phyloP scores from a whole-genome alignment of 2,888 invertebrate genomes.

The Drosophila anceps region DNA sequence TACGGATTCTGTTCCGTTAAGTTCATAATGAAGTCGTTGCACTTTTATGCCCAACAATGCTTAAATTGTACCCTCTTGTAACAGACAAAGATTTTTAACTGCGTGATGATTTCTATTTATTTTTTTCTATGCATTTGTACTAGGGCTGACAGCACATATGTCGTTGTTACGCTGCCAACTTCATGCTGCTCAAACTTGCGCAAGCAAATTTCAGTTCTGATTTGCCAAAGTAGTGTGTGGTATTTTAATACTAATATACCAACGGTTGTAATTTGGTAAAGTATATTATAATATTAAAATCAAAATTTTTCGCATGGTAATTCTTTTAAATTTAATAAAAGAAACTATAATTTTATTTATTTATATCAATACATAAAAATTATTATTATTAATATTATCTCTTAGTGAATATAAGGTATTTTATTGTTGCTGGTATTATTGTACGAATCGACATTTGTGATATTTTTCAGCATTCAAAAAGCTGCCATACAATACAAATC shows the following conservation, averaged over 20 bases:
- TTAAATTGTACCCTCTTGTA: slow-evolving; percentile 11
- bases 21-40: slow-evolving; percentile 87
- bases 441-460: neutral
- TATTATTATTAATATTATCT: too few species aligned
- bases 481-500: slow-evolving; percentile 25
- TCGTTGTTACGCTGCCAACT: slow-evolving; percentile 15
- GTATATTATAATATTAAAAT: neutral
- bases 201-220: neutral
- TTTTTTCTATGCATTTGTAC: slow-evolving; percentile 43
- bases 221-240: neutral
- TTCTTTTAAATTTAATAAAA: too few species aligned
- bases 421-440: slow-evolving; percentile 11
- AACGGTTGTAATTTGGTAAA: neutral
- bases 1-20: slow-evolving; percentile 90
- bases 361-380: neutral
- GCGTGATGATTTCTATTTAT: slow-evolving; percentile 55
- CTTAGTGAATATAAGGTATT: neutral
- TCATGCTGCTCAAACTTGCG: slow-evolving; percentile 9
- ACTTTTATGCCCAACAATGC: slow-evolving; percentile 25
- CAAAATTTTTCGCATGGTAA: neutral
- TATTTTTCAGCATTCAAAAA: slow-evolving; percentile 14
- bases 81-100: slow-evolving; percentile 26
- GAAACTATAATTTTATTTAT: neutral
- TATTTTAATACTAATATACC: neutral
- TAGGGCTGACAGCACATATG: slow-evolving; percentile 20